phyloP scores from a whole-genome alignment of 2,888 invertebrate genomes.

The Drosophila atripex region DNA sequence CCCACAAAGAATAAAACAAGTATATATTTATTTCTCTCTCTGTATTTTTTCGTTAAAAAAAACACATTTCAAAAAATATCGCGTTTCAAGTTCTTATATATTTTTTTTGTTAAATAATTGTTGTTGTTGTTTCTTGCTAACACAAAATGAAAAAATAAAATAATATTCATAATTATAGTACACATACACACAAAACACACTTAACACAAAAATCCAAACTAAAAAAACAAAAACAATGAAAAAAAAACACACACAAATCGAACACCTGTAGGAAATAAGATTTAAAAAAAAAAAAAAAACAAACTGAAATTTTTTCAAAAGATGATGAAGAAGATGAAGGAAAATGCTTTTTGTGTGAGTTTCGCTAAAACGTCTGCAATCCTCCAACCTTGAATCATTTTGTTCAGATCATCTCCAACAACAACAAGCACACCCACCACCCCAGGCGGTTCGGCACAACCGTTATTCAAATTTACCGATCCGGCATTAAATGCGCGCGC shows the following conservation, averaged over 20 bases:
- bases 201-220: constrained; percentile 19
- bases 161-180: constrained; percentile 10
- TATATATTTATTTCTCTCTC: background rate
- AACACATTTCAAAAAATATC: constrained; percentile 15
- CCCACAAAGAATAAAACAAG: background rate
- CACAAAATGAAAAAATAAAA: constrained; percentile 37
- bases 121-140: constrained; percentile 62
- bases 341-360: constrained; percentile 65
- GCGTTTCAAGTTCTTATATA: constrained; percentile 20
- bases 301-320: constrained; percentile 35
- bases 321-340: constrained; percentile 29
- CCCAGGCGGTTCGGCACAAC: constrained; percentile 86
- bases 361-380: constrained; percentile 83
- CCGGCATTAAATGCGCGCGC: constrained; percentile 95
- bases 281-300: constrained; percentile 16
- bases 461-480: constrained; percentile 96
- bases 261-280: constrained; percentile 21
- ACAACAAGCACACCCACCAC: constrained; percentile 87
- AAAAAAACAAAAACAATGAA: constrained; percentile 24
- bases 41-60: constrained; percentile 12
- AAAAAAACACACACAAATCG: constrained; percentile 26
- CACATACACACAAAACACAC: constrained; percentile 24
- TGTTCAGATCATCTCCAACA: constrained; percentile 90
- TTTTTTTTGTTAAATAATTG: constrained; percentile 25
- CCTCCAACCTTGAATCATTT: constrained; percentile 80